Percentiles rank a stretch among this genome's conserved stretches.
These are phyloP conservation scores for Eristalis pertinax DNA, from an alignment of 2,888 invertebrate genomes.

Conservation along the genomic window DNA sequence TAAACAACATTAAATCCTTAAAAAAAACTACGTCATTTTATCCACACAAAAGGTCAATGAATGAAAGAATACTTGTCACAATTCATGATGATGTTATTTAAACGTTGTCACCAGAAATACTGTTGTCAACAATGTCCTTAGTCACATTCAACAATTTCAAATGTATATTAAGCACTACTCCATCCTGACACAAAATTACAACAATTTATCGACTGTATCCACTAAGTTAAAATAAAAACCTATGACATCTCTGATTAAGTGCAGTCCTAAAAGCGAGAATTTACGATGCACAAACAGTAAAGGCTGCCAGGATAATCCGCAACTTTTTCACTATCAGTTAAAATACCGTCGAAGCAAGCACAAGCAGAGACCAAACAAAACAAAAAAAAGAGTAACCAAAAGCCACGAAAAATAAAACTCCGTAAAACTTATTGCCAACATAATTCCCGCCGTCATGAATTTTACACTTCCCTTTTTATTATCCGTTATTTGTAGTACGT, in stretches of 20 bases:
- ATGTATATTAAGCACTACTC: neutral
- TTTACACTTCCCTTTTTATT: constrained; percentile 55
- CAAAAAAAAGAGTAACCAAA: neutral
- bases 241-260: constrained; percentile 11
- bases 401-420: constrained; percentile 16
- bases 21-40: too few species aligned
- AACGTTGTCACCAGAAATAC: too few species aligned
- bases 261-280: constrained; percentile 14
- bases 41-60: too few species aligned
- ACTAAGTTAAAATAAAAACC: constrained; percentile 8
- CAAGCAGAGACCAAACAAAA: neutral
- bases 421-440: constrained; percentile 54
- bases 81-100: too few species aligned
- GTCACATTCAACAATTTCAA: neutral
- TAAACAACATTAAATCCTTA: too few species aligned
- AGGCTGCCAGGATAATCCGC: constrained; percentile 22
- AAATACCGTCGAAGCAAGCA: neutral
- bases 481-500: constrained; percentile 51
- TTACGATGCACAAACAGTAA: constrained; percentile 1
- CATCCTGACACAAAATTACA: neutral
- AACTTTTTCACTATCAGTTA: constrained; percentile 33
- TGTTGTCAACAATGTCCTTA: neutral
- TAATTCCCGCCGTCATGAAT: constrained; percentile 61
- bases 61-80: too few species aligned
- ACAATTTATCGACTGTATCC: constrained; percentile 3